Evolutionary conservation across 2,888 invertebrate species (phyloP).

Genomic region (Lasioglossum oenotherae): DNA sequence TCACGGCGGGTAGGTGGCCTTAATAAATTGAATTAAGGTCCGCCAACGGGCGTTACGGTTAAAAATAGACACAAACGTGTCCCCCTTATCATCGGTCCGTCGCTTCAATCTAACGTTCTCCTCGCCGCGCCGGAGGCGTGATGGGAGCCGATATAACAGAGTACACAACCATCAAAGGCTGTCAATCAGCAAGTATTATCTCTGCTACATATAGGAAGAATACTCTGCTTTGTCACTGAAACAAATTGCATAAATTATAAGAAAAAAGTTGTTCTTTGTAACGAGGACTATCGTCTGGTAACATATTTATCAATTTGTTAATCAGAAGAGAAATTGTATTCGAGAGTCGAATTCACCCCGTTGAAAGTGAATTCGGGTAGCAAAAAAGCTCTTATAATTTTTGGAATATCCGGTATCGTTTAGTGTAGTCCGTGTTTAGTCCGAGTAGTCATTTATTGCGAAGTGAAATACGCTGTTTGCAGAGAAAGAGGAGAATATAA

Average conservation of each 20-base stretch:
- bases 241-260: background rate
- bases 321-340: too few relatives aligned
- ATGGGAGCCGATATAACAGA: slow-evolving; percentile 17
- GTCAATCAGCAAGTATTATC: background rate
- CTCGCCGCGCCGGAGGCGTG: slow-evolving; percentile 5
- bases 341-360: too few relatives aligned
- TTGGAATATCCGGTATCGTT: too few relatives aligned
- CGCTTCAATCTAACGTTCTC: slow-evolving; percentile 45
- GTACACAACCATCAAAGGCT: background rate
- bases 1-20: slow-evolving; percentile 42
- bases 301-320: background rate
- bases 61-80: slow-evolving; percentile 63
- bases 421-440: too few relatives aligned
- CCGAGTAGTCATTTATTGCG: too few relatives aligned
- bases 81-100: slow-evolving; percentile 51
- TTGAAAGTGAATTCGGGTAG: too few relatives aligned
- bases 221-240: background rate
- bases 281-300: background rate
- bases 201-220: background rate
- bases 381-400: background rate
- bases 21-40: slow-evolving; percentile 68
- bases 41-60: slow-evolving; percentile 49
- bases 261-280: background rate
- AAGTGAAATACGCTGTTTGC: too few relatives aligned
- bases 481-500: background rate